Base-by-base conservation (phyloP, 2,888 invertebrate species). In the Drosophila prolongata region DNA sequence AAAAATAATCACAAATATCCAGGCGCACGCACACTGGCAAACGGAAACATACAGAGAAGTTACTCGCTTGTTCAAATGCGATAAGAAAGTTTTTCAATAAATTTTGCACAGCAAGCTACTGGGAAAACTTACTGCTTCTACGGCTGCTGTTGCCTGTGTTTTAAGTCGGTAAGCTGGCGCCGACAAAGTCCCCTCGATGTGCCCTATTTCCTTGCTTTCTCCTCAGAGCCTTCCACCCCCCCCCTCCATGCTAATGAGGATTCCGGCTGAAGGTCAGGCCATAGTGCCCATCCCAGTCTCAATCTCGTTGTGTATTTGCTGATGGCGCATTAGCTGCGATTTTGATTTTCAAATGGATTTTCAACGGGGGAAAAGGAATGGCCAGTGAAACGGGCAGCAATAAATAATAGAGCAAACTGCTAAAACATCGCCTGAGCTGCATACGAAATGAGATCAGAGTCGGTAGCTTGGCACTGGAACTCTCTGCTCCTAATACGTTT, bases 31-130 rank as follows among this genome's bases (percentile, higher is more conserved):
- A 61, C 46, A 52, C 75, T 65, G 40, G 30, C 53, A 62, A 43
- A 62, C 40, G 47, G 40, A 56, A 24, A 44, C 44, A 64, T 66
- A 71, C 57, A 77, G 52, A 47, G 55, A 62, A 60, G 49, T 62
- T 72, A 53, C 58, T 69, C 62, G 73, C 79, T 85, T 83, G 76
- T 76, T 66, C 78, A 75, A 78, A 73, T 80, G 76, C 85, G 89
- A 87, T 85, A 87, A 82, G 89, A 85, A 87, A 87, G 89, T 89
- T 87, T 87, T 88, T 88, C 87, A 88, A 87, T 87, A 87, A 89
- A 85, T 89, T 89, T 83, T 74, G 62, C 57, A 72, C 70, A 71
- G 80, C 70, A 75, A 80, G 78, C 76, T 75, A 69, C 78, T 86
- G 65, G 65, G 34, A 79, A 82, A 83, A 86, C 83, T 83, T 83